Conservation (phyloP, 2,113 vertebrate genomes). For the Suncus etruscus region DNA sequence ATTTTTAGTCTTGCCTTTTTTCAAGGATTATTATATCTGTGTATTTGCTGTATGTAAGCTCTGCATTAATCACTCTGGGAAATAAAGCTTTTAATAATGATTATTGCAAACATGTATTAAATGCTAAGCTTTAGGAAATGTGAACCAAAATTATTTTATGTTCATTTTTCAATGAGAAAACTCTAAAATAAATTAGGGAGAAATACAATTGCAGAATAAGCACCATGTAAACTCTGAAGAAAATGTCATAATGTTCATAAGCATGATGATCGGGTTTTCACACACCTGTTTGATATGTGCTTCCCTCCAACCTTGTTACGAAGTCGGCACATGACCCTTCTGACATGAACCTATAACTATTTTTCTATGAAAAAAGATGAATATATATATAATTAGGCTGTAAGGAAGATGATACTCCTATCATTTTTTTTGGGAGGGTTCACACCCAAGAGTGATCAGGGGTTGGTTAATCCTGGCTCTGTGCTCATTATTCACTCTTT, state of each 20-base stretch:
- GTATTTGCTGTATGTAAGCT: neutral
- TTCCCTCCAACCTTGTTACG: no score
- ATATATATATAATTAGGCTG: no score
- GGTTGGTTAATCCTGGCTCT: no score
- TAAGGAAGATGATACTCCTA: no score
- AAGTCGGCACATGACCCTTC: no score
- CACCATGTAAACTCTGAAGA: neutral
- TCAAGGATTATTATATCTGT: neutral
- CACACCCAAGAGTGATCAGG: neutral
- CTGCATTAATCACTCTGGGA: neutral
- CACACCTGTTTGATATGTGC: no score
- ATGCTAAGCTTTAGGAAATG: neutral
- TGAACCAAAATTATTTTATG: neutral
- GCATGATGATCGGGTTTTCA: no score
- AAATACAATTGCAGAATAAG: neutral
- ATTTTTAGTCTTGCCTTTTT: neutral
- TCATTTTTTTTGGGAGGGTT: no score
- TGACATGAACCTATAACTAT: no score
- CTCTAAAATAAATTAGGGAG: neutral
- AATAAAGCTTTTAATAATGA: neutral
- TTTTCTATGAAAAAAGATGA: no score
- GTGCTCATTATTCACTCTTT: no score
- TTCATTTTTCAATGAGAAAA: slow-evolving; percentile 34
- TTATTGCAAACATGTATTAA: slow-evolving; percentile 28
- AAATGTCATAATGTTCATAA: neutral